Evolutionary conservation across 2,888 invertebrate genomes (phyloP), one percentile per base, ranked within the genome.

Genomic region (Galerucella calmariensis): DNA sequence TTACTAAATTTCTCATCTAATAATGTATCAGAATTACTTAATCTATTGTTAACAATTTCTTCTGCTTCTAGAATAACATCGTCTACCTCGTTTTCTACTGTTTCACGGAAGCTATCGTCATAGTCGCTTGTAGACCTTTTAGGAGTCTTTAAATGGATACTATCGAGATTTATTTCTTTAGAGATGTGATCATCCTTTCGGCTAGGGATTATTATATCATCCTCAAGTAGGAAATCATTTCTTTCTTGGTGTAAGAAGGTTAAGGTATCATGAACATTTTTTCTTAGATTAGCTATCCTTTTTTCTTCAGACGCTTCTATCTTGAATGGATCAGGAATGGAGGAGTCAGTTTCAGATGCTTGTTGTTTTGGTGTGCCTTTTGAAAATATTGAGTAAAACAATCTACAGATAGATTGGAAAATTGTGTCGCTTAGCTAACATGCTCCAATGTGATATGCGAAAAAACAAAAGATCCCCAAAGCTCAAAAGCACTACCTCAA

Each of bases 231-330:
- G 76, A 87, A 88, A 78, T 87, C 87, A 78, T 88, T 88, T 24
- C 88, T 81, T 81, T 88, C 88, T 78, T 87, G 86, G 77, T 88
- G 87, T 46, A 88, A 81, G 78, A 88, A 88, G 14, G 86, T 86
- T 53, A 88, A 80, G 3, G 87, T 88, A 76, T 87, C 86, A 76
- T 81, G 84, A 27, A 88, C 86, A 73, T 87, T 84, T 80, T 81
- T 83, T 79, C 85, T 87, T 48, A 88, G 81, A 65, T 83, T 76
- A 66, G 83, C 85, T 9, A 87, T 84, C 2, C 83, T 82, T 75
- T 85, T 84, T 67, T 71, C 71, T n/a, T 56, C 59, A 16, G 77
- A 59, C 59, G 69, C 69, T 51, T 79, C 73, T 48, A 27, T 51
- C 27, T 69, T 72, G 72, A 62, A 71, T 79, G 82, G 71, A 44